These are phyloP conservation scores for Cygnus buccinator DNA, from an alignment of 2,113 vertebrate genomes.

Conservation along the genomic window DNA sequence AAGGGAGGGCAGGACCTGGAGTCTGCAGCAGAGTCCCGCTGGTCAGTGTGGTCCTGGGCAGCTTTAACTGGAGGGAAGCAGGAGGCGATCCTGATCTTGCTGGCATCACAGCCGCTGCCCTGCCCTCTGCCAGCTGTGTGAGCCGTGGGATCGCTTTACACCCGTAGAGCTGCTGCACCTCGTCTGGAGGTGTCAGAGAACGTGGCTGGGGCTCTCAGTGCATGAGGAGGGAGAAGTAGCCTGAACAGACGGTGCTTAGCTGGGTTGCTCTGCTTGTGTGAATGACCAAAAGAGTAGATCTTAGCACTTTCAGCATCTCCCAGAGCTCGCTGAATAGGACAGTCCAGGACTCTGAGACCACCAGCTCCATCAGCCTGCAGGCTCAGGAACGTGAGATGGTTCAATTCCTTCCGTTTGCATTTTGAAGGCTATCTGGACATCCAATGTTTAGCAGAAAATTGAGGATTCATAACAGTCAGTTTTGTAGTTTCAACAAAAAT, in stretches of 20 bases:
- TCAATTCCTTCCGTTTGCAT: fast-evolving
- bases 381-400: fast-evolving
- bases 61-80: background rate
- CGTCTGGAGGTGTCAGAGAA: fast-evolving
- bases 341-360: background rate
- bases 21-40: background rate
- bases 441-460: background rate
- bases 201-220: background rate
- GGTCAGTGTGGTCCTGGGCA: fast-evolving
- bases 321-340: background rate
- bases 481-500: background rate
- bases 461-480: background rate
- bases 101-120: fast-evolving
- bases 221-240: fast-evolving
- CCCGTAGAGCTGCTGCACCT: background rate
- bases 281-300: background rate
- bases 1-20: fast-evolving
- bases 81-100: too few species aligned
- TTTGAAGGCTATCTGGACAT: background rate
- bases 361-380: background rate
- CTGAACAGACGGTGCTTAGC: fast-evolving
- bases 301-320: fast-evolving
- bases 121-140: fast-evolving
- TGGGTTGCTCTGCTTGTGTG: background rate
- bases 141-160: fast-evolving